phyloP scores from a whole-genome alignment of 1,140 invertebrate species.

The Penaeus vannamei region DNA sequence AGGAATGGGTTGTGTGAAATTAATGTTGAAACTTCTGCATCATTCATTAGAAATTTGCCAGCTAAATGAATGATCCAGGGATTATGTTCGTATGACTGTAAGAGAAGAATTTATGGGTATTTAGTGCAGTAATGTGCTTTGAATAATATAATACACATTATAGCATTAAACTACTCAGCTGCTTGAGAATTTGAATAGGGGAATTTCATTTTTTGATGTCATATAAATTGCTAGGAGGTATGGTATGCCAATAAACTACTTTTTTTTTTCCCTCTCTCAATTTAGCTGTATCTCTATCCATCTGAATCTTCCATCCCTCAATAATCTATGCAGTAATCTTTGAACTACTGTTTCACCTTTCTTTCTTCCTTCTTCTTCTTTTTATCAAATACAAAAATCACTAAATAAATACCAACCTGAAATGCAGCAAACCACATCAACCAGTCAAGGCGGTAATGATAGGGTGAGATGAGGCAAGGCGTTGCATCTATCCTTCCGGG shows the following conservation, averaged over 20 bases:
- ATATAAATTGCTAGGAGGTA: background rate
- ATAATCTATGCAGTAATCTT: background rate
- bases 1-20: constrained; percentile 72
- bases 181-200: too few species aligned
- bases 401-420: constrained; percentile 69
- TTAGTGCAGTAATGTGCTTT: too few species aligned
- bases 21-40: constrained; percentile 70
- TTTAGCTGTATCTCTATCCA: background rate
- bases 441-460: constrained; percentile 74
- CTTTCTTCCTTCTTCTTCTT: background rate
- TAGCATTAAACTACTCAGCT: background rate
- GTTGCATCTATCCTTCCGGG: constrained; percentile 71
- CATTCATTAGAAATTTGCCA: constrained; percentile 72
- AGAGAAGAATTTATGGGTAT: constrained; percentile 31
- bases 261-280: too few species aligned
- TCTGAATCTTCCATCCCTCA: background rate
- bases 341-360: background rate
- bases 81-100: constrained; percentile 72
- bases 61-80: constrained; percentile 72
- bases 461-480: constrained; percentile 74
- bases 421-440: constrained; percentile 74
- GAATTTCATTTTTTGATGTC: background rate
- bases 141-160: constrained; percentile 24
- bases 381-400: too few species aligned
- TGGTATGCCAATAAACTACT: background rate